Base-by-base conservation (phyloP, 2,113 vertebrate genomes). In the Sinocyclocheilus anshuiensis region DNA sequence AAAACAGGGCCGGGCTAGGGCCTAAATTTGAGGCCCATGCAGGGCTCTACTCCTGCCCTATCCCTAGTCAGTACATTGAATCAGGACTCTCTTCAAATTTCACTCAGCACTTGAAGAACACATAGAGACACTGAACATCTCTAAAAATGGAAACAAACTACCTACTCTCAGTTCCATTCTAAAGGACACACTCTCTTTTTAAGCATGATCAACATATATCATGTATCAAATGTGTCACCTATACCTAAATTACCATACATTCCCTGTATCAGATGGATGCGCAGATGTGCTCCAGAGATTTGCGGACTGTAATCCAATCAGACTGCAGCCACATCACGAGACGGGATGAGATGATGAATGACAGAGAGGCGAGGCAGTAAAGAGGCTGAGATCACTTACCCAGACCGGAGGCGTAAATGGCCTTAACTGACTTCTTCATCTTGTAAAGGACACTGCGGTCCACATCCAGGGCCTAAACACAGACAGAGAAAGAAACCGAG, bases 351-450 rank as follows among this genome's bases (percentile, higher is more conserved):
- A 79, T 26, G 24, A 53, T 26, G 75, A 45, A 59, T 10, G 12
- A 24, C n/a, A 48, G 22, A 24, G 42, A 48, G 42, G 33, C 8
- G 10, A 24, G 48, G 67, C 63, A 86, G 77, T 81, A 65, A 88
- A 77, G 63, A 75, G 81, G 65, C 80, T 57, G 18, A 86, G 69
- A 76, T 6, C 61, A 96, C 97, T 97, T 93, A 99, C 98, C 97
- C 86, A 99, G 93, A 88, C 98, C 98, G 83, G 98, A 99, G 61
- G 97, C 88, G 90, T 99, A 98, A 92, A 99, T 99, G 77, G 98
- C 96, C 94, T 99, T 99, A 84, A 99, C 98, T 1, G 98, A 99
- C 91, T 99, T 99, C 95, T 99, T 99, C 98, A 99, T 99, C 93
- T 99, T 99, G 93, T 99, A 97, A 80, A 99, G 96, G 88, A 99